Conservation (phyloP, 2,888 invertebrate genomes). For the Polymixis lichenea region DNA sequence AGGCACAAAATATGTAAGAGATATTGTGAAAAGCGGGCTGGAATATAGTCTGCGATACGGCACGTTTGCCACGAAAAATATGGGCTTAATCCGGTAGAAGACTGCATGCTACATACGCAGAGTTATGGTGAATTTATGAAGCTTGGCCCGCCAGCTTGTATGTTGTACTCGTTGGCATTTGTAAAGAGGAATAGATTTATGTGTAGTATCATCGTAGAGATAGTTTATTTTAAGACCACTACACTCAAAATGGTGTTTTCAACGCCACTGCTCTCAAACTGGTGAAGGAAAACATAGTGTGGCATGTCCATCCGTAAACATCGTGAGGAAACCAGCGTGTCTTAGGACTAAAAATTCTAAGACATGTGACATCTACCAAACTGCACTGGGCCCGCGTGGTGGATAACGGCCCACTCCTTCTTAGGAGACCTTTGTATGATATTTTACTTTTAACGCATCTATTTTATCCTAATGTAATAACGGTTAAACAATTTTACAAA, state of each 20-base stretch:
- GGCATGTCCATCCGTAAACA: too few species aligned
- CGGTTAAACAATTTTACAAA: neutral
- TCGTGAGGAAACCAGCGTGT: too few species aligned
- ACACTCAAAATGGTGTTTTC: too few species aligned
- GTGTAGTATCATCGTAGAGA: neutral
- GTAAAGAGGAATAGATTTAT: conserved; percentile 20
- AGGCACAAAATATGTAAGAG: conserved; percentile 40
- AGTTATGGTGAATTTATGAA: conserved; percentile 56
- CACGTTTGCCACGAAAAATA: conserved; percentile 74
- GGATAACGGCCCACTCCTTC: too few species aligned
- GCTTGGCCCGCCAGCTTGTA: conserved; percentile 28
- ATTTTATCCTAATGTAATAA: neutral
- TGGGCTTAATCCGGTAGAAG: conserved; percentile 67
- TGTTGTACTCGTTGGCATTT: conserved; percentile 29
- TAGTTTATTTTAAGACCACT: neutral
- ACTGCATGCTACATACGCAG: conserved; percentile 42
- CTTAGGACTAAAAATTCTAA: too few species aligned
- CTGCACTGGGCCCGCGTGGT: too few species aligned
- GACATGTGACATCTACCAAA: too few species aligned
- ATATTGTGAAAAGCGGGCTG: conserved; percentile 44
- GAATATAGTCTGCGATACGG: conserved; percentile 72
- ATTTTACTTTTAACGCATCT: neutral
- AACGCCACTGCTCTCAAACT: too few species aligned
- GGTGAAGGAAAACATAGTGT: too few species aligned
- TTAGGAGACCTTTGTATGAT: neutral